Evolutionary conservation across 2,113 vertebrate species (phyloP).

Genomic region (Chrysemys picta): DNA sequence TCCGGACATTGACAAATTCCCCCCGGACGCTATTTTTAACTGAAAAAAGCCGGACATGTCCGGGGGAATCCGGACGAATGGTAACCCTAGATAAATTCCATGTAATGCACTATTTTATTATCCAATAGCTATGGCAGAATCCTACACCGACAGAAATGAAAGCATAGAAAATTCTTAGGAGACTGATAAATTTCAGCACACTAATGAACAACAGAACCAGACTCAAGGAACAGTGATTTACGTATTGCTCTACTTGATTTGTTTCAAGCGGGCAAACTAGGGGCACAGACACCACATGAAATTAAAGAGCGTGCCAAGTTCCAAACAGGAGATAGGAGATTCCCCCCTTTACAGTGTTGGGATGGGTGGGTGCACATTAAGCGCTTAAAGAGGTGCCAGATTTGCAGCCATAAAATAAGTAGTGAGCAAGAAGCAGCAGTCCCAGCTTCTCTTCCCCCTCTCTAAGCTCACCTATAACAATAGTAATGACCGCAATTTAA

Average conservation of each 20-base stretch:
- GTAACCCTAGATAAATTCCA: neutral
- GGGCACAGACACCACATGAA: neutral
- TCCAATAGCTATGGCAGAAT: neutral
- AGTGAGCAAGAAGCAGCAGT: neutral
- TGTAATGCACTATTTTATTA: rapidly evolving
- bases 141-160: neutral
- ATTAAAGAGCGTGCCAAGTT: neutral
- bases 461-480: neutral
- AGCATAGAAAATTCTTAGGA: neutral
- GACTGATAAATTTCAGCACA: neutral
- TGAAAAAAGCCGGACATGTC: too few relatives aligned
- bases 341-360: neutral
- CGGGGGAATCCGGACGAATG: too few relatives aligned
- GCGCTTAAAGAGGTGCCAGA: neutral
- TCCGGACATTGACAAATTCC: too few relatives aligned
- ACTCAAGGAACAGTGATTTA: neutral
- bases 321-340: neutral
- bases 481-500: neutral
- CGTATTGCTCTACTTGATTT: neutral
- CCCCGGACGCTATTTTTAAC: too few relatives aligned
- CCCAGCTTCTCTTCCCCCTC: neutral
- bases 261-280: neutral
- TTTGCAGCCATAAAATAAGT: neutral
- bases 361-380: neutral
- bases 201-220: neutral